Conservation (phyloP, 1,140 invertebrate species). For the Sinella curviseta region DNA sequence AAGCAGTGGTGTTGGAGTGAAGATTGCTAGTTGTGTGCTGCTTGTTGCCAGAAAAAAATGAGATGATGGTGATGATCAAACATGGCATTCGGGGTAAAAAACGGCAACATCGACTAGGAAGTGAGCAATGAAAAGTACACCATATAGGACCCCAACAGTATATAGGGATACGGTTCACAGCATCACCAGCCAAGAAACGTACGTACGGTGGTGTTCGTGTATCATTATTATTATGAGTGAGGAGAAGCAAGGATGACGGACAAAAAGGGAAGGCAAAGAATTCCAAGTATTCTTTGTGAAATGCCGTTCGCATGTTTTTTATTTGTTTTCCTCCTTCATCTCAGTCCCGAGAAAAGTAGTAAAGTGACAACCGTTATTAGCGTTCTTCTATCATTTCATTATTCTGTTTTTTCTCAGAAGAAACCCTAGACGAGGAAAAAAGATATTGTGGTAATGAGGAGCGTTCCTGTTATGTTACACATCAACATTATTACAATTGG, state of each 20-base stretch:
- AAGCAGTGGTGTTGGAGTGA: not conserved
- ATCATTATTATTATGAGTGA: not conserved
- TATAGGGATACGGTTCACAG: not conserved
- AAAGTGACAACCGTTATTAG: constrained; percentile 7
- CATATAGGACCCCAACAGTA: not conserved
- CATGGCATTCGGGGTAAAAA: not conserved
- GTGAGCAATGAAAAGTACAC: not conserved
- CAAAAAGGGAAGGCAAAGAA: not conserved
- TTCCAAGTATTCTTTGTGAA: not conserved
- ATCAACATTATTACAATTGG: not conserved
- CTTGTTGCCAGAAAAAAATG: not conserved
- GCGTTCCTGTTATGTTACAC: not conserved
- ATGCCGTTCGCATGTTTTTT: not conserved
- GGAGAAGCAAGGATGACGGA: not conserved
- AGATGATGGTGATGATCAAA: not conserved
- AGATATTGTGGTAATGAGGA: not conserved
- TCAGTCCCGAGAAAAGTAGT: not conserved
- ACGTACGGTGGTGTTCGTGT: not conserved
- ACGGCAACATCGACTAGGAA: not conserved
- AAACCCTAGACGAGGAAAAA: not conserved
- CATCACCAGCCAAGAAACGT: not conserved
- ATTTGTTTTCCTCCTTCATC: not conserved
- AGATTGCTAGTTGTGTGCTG: too few relatives aligned
- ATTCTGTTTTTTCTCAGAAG: not conserved
- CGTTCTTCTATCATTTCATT: not conserved